Conservation (phyloP, 2,888 invertebrate genomes). For the Pseudanteris insignis region DNA sequence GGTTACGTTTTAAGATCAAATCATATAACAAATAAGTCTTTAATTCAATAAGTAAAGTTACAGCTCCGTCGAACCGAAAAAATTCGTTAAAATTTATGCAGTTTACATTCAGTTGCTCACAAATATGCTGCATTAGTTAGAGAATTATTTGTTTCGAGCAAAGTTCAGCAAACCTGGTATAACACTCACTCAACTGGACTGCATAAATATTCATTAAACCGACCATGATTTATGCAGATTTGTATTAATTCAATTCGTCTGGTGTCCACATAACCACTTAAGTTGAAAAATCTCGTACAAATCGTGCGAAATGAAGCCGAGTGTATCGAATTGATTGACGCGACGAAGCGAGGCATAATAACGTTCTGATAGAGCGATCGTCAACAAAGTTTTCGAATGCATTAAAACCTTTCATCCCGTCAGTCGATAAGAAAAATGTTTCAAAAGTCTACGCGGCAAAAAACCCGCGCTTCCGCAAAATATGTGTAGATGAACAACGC, state of each 20-base stretch:
- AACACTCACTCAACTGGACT: slow-evolving; percentile 20
- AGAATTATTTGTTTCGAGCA: slow-evolving; percentile 9
- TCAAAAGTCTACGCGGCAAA: too few species aligned
- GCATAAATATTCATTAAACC: slow-evolving; percentile 27
- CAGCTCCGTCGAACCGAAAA: slow-evolving; percentile 11
- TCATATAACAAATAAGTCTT: too few species aligned
- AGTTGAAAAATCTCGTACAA: slow-evolving; percentile 5
- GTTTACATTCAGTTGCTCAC: slow-evolving; percentile 6
- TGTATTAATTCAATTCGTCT: slow-evolving; percentile 20
- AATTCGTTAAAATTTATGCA: slow-evolving; percentile 18
- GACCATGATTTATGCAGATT: slow-evolving; percentile 31
- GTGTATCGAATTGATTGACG: too few species aligned
- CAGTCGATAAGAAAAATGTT: too few species aligned
- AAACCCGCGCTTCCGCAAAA: slow-evolving; percentile 3
- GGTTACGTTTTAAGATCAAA: too few species aligned
- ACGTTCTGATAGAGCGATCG: too few species aligned
- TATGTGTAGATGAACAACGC: slow-evolving; percentile 13
- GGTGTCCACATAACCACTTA: slow-evolving; percentile 12
- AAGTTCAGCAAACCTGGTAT: slow-evolving; percentile 12
- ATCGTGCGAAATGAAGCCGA: neutral
- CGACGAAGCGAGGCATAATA: too few species aligned
- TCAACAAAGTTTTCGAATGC: too few species aligned
- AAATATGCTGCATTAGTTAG: slow-evolving; percentile 10
- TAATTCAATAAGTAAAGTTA: slow-evolving; percentile 31
- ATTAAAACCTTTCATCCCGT: too few species aligned